Base-by-base conservation (phyloP, 2,888 invertebrate genomes). In the Exephanes ischioxanthus region DNA sequence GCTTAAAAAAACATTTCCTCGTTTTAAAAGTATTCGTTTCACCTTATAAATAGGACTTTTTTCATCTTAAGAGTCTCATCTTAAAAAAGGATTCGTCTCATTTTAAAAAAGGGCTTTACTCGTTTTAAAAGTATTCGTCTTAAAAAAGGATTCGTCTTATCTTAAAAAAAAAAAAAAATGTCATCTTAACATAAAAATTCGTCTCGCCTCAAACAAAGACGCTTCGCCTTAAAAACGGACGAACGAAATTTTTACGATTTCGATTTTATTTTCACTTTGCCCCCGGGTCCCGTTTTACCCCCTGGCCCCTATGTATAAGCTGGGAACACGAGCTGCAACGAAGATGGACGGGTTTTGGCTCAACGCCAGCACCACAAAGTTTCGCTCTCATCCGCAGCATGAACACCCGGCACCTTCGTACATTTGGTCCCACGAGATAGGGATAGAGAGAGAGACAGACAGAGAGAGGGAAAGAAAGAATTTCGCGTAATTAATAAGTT, bases 321-420 rank as follows among this genome's bases (percentile, higher is more conserved):
- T 26, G 11, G 58, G 58, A 22, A 3, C 58, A 26, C 58, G 58
- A 26, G 63, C 63, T 45, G 73, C 80, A 87, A 87, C 85, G 86
- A 87, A 88, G 86, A 87, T 86, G 79, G 80, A 88, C 86, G 86
- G 80, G 79, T 70, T 83, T 80, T 88, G 87, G 88, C 84, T 33
- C 70, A 48, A 33, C 83, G 86, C 88, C 88, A 87, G 78, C 78
- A 53, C 70, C 78, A 80, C 83, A 71, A 84, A 67, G 58, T 80
- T 48, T 30, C 63, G 66, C 58, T 70, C 67, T 66, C 83, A 51
- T 77, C 68, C 63, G 63, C 67, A 45, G 30, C 53, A 22, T 61
- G 51, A 19, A n/a, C 55, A 4, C 66, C 30, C 68, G 73, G 80
- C 72, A 33, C 51, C 51, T 75, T 76, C 33, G 58, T 53, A 33